Conservation (phyloP, 2,888 invertebrate genomes). For the Hoplodrina ambigua region DNA sequence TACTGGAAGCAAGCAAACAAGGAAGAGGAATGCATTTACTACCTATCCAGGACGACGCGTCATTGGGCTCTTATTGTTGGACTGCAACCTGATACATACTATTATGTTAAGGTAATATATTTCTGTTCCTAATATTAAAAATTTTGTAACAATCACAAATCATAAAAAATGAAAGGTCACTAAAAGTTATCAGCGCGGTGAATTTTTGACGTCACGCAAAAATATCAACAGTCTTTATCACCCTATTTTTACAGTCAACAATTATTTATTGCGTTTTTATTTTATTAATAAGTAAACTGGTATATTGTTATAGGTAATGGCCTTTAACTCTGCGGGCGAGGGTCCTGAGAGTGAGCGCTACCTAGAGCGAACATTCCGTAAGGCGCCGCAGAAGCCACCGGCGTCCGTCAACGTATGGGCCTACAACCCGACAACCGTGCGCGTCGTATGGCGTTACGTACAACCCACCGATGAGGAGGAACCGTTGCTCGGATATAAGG, state of each 20-base stretch:
- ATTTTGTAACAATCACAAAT: background rate
- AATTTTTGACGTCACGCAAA: background rate
- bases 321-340: conserved; percentile 98
- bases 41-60: conserved; percentile 95
- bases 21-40: conserved; percentile 95
- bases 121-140: background rate
- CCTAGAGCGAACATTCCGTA: conserved; percentile 96
- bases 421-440: conserved; percentile 96
- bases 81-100: conserved; percentile 97
- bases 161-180: background rate
- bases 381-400: conserved; percentile 98
- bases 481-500: conserved; percentile 98
- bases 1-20: conserved; percentile 95
- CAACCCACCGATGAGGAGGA: conserved; percentile 97
- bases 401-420: conserved; percentile 96
- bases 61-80: conserved; percentile 98
- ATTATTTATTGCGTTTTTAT: background rate
- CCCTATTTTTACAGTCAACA: background rate
- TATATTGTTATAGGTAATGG: conserved; percentile 92
- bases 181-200: background rate
- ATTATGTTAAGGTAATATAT: conserved; percentile 94
- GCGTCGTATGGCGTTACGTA: conserved; percentile 98
- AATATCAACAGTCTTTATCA: background rate
- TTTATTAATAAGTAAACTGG: background rate
- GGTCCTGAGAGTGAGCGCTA: conserved; percentile 98